Percentiles rank a stretch among this genome's conserved stretches.
These are phyloP conservation scores for Barypeithes pellucidus DNA, from an alignment of 2,888 invertebrate genomes.

Conservation along the genomic window DNA sequence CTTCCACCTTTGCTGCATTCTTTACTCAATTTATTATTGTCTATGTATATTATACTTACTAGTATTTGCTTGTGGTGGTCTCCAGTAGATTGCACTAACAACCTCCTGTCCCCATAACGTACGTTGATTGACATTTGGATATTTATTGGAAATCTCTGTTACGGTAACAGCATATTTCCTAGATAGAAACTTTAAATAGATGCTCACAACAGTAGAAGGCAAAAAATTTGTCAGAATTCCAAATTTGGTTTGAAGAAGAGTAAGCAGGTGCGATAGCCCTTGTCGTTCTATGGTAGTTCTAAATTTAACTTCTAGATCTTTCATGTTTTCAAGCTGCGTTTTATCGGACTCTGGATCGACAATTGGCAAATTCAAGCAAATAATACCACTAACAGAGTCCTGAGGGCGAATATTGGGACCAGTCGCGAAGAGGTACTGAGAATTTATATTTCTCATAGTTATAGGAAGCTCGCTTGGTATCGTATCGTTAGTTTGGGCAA, in stretches of 20 bases:
- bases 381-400: conserved; percentile 74
- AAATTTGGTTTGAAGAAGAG: conserved; percentile 72
- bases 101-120: conserved; percentile 80
- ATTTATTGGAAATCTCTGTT: conserved; percentile 73
- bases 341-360: conserved; percentile 67
- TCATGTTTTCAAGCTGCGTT: conserved; percentile 63
- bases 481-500: conserved; percentile 61
- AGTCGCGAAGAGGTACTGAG: conserved; percentile 74
- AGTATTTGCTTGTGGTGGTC: conserved; percentile 84
- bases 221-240: conserved; percentile 78
- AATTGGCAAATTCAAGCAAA: conserved; percentile 79
- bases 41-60: conserved; percentile 75
- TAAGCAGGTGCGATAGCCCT: conserved; percentile 73
- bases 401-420: conserved; percentile 69
- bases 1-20: too few species aligned
- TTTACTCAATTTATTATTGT: too few species aligned
- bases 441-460: conserved; percentile 74
- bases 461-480: conserved; percentile 77
- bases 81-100: conserved; percentile 79
- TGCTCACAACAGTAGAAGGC: conserved; percentile 74
- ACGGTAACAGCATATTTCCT: conserved; percentile 79
- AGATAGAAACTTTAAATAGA: conserved; percentile 78
- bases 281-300: conserved; percentile 71
- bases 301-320: conserved; percentile 70
- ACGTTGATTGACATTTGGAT: conserved; percentile 70